Evolutionary conservation across 2,797 vertebrate species (phyloP).

Genomic region (Phalanger gymnotis): DNA sequence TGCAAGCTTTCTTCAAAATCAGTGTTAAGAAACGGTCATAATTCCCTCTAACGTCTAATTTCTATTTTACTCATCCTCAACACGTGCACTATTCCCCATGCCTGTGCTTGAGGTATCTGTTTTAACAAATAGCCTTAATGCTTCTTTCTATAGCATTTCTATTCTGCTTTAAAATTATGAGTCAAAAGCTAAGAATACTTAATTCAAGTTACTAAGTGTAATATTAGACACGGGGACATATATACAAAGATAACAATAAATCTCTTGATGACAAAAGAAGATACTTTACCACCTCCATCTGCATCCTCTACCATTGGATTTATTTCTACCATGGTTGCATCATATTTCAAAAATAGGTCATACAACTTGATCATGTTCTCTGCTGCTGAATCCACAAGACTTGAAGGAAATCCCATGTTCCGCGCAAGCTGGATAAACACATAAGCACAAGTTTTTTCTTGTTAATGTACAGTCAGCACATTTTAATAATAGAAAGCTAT

Average conservation of each 20-base stretch:
- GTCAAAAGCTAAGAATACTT: not conserved
- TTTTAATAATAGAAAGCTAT: not conserved
- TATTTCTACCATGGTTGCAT: slow-evolving; percentile 98
- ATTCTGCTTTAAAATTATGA: not conserved
- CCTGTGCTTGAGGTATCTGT: not conserved
- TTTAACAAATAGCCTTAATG: not conserved
- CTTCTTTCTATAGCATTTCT: slow-evolving; percentile 17
- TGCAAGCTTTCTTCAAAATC: not conserved
- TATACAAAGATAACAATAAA: not conserved
- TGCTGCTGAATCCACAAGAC: slow-evolving; percentile 93
- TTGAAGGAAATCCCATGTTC: slow-evolving; percentile 96
- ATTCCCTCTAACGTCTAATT: not conserved
- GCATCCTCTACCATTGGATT: slow-evolving; percentile 99
- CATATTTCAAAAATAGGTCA: slow-evolving; percentile 95
- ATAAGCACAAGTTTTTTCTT: not conserved
- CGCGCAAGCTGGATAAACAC: slow-evolving; percentile 90
- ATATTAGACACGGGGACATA: not conserved
- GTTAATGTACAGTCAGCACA: slow-evolving; percentile 1
- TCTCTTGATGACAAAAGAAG: slow-evolving; percentile 31
- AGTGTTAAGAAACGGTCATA: not conserved
- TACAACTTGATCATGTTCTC: slow-evolving; percentile 98
- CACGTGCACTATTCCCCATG: slow-evolving; percentile 7
- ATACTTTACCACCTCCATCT: slow-evolving; percentile 92
- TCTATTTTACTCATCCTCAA: slow-evolving; percentile 13
- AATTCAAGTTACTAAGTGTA: slow-evolving; percentile 29